Conservation (phyloP, 2,888 invertebrate genomes). For the Rugalucina vietnamica region DNA sequence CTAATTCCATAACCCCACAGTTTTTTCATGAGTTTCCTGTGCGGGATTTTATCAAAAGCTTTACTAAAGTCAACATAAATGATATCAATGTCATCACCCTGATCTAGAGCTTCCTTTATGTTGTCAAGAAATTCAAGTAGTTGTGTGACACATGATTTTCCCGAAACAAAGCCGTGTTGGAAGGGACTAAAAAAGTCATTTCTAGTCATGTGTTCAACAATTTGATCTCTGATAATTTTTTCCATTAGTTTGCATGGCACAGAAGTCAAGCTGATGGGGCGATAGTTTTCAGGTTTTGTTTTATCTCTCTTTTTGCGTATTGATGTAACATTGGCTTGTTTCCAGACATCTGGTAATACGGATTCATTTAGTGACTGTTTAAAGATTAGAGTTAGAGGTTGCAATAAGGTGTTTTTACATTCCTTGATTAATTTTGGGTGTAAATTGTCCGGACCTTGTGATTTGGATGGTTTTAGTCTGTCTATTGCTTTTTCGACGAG, state of each 20-base stretch:
- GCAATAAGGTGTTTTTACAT: neutral
- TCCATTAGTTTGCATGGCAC: constrained; percentile 26
- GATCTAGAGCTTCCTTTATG: constrained; percentile 14
- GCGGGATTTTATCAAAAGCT: constrained; percentile 28
- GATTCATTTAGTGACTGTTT: constrained; percentile 9
- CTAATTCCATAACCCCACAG: constrained; percentile 18
- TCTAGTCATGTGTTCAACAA: constrained; percentile 9
- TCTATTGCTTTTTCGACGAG: neutral
- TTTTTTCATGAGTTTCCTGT: constrained; percentile 12
- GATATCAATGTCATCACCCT: too few species aligned
- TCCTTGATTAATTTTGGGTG: constrained; percentile 21
- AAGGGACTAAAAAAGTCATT: constrained; percentile 3
- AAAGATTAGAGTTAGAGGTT: constrained; percentile 1
- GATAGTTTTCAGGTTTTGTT: constrained; percentile 10
- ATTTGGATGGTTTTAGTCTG: too few species aligned
- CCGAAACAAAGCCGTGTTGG: constrained; percentile 31
- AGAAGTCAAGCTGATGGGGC: constrained; percentile 31
- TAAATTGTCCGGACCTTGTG: constrained; percentile 17
- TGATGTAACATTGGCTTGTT: constrained; percentile 21
- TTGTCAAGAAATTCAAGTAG: constrained; percentile 22
- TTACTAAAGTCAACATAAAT: constrained; percentile 22
- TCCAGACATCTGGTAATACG: constrained; percentile 22
- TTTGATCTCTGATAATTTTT: neutral
- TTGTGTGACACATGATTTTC: neutral
- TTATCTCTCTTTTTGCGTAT: constrained; percentile 14